These are phyloP conservation scores for Champsocephalus esox DNA, from an alignment of 2,797 vertebrate genomes.

Conservation along the genomic window DNA sequence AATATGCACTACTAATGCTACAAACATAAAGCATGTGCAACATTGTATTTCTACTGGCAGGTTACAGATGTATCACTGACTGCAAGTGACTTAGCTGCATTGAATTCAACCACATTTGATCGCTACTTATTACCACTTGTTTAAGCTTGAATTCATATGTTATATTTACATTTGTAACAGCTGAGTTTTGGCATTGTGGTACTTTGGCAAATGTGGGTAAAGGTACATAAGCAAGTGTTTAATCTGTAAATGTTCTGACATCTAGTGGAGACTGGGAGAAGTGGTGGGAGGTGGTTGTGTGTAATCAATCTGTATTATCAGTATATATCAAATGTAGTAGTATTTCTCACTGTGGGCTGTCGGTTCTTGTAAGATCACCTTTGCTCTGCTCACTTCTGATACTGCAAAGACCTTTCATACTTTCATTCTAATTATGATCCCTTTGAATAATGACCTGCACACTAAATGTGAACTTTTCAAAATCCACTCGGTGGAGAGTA, in stretches of 20 bases:
- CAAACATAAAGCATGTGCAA: too few species aligned
- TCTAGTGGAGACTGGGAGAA: constrained; percentile 44
- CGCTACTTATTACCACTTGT: too few species aligned
- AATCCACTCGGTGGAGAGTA: background rate
- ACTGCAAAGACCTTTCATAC: too few species aligned
- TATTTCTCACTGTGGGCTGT: background rate
- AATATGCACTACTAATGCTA: too few species aligned
- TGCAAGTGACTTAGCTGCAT: too few species aligned
- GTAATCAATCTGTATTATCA: background rate
- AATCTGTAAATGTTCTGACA: constrained; percentile 26
- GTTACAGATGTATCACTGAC: background rate
- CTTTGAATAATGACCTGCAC: background rate
- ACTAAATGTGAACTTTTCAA: background rate
- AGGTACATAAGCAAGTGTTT: background rate
- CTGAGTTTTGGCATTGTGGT: background rate
- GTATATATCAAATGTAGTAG: background rate
- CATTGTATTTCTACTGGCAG: background rate
- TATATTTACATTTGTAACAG: background rate
- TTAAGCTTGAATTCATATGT: too few species aligned
- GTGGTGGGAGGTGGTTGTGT: background rate
- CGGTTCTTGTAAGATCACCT: background rate
- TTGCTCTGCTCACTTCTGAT: background rate
- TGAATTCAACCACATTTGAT: too few species aligned
- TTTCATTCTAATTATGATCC: background rate
- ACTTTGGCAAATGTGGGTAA: too few species aligned